Base-by-base conservation (phyloP, 2,113 vertebrate genomes). In the Rhinolophus sinicus region DNA sequence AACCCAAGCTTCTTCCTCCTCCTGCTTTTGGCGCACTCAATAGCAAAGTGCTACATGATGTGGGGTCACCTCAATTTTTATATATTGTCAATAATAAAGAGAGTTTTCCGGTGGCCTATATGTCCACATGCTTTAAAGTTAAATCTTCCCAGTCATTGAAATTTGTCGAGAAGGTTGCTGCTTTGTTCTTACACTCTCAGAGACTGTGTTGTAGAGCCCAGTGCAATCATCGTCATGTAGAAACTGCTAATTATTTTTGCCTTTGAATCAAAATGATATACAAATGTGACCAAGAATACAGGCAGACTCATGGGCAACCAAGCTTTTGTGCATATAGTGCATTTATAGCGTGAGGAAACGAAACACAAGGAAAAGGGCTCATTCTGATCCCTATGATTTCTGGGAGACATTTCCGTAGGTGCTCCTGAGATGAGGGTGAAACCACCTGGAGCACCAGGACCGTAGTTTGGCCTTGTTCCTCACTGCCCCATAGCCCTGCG, bases 191-290 rank as follows among this genome's bases (percentile, higher is more conserved):
- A 50, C 26, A 65, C 11, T 81, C 72, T 10, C 0, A 4, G 80
- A 40, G 65, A 93, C 56, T 60, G 73, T 1, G 73, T 5, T 21
- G 16, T 5, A 94, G 72, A 83, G 64, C 44, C 13, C 12, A 40
- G 1, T 2, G 40, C 81, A 54, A 77, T 9, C 19, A 65, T 50
- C 77, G 65, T 47, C 26, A 58, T 24, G 60, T 92, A 97, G 97
- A 98, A 99, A 98, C 98, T 99, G 98, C 99, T 99, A 99, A 99
- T 98, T 98, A 99, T 99, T 99, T 99, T 99, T 98, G 98, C 98
- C 98, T 98, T 98, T 96, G 97, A 95, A 97, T 98, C 97, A 98
- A 96, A 96, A 98, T 97, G 98, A 85, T 40, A 94, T 75, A 86
- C 98, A 97, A 88, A 97, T 33, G 77, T 95, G 98, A 98, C 88